Evolutionary conservation across 2,888 invertebrate genomes (phyloP).

Genomic region (Slavum lentiscoides): DNA sequence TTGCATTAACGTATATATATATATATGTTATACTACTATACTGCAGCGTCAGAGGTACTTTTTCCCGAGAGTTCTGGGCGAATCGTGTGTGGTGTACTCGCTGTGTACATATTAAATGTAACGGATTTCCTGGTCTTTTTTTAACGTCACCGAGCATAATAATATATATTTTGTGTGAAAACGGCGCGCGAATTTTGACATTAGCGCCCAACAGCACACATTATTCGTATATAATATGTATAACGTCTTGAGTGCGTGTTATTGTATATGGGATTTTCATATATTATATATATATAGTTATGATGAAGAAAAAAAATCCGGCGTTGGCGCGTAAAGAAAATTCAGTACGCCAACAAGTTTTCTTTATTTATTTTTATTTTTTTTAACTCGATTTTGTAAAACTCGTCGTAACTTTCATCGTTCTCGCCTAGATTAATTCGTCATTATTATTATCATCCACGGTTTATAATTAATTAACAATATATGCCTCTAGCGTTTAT

Average conservation of each 20-base stretch:
- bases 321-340: neutral
- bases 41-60: too few relatives aligned
- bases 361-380: neutral
- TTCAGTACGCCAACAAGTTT: conserved; percentile 5
- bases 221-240: too few relatives aligned
- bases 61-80: neutral
- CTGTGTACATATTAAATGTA: neutral
- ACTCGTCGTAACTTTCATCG: too few relatives aligned
- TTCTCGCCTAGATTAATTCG: too few relatives aligned
- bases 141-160: neutral
- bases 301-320: conserved; percentile 27
- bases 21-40: too few relatives aligned
- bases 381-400: neutral
- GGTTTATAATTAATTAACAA: too few relatives aligned
- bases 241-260: neutral
- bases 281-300: too few relatives aligned
- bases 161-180: neutral
- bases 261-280: conserved; percentile 16
- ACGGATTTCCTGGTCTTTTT: conserved; percentile 43
- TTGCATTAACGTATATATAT: neutral
- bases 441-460: too few relatives aligned
- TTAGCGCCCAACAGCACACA: too few relatives aligned
- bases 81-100: neutral
- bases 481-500: too few relatives aligned
- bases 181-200: neutral